Evolutionary conservation across 2,113 vertebrate genomes (phyloP).

Genomic region (Meleagris gallopavo): DNA sequence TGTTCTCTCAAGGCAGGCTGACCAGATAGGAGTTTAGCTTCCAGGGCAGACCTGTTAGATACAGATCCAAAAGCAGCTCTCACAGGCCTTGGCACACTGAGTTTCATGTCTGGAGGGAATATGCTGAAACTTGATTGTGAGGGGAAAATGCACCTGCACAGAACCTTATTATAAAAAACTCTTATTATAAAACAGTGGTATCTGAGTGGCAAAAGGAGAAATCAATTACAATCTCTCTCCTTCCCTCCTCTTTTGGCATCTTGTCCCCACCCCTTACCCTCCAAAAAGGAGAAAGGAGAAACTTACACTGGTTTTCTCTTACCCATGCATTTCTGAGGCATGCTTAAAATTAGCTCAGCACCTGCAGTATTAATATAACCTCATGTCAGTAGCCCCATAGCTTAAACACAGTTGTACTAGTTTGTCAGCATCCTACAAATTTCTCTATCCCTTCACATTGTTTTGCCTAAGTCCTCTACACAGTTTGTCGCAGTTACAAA

Average conservation of each 20-base stretch:
- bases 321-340: neutral
- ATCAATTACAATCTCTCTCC: neutral
- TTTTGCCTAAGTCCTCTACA: neutral
- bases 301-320: neutral
- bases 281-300: neutral
- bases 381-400: neutral
- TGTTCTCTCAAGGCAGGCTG: neutral
- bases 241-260: no score
- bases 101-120: neutral
- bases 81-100: neutral
- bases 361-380: neutral
- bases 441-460: neutral
- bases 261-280: no score
- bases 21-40: neutral
- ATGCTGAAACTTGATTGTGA: neutral
- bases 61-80: neutral
- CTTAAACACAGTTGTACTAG: neutral
- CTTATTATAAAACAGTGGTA: neutral
- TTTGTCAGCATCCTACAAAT: neutral
- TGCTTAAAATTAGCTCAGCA: conserved; percentile 35
- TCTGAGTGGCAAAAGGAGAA: neutral
- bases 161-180: neutral
- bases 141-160: neutral
- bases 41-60: neutral
- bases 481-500: neutral